Evolutionary conservation across 2,888 invertebrate genomes (phyloP), one percentile per base, ranked within the genome.

Genomic region (Metallyticus violacea): DNA sequence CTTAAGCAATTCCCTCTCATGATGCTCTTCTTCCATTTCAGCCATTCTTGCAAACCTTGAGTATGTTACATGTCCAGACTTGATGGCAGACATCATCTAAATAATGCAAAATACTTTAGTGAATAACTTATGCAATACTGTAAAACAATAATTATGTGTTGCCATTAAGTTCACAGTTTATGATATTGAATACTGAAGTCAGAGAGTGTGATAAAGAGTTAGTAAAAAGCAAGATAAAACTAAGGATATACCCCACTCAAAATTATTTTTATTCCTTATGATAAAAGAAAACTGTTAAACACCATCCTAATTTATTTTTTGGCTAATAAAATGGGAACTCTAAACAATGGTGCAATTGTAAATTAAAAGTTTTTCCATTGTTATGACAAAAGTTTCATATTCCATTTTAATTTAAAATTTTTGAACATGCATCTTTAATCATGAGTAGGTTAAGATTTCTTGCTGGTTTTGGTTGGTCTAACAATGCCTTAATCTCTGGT

Each of bases 21-120:
- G 96, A 89, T 96, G 95, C 87, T 96, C 96, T 90, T 97, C 97
- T 90, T 97, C 97, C 93, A 97, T 94, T 92, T 98, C 97, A 0
- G 98, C 98, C 95, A 98, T 97, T 90, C 96, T 95, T 1, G 99
- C 99, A 92, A 99, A 98, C 88, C 99, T 94, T 25, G 98, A 99
- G 92, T 98, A 97, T 2, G 98, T 96, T 88, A 99, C 96, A 91
- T 97, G 97, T 9, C 99, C 99, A 0, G 97, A 97, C 92, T 99
- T 99, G 89, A 99, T 96, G 7, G 99, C 99, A 22, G 98, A 98
- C 98, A 99, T 99, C 96, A 99, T 97, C 99, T 99, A 91, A 77
- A 90, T 91, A 88, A 90, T 90, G 90, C 84, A 88, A 81, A 82
- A 62, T 15, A 0, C 15, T 6, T 62, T 1, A 15, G 22, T 62